Conservation (phyloP, 2,113 vertebrate genomes). For the Micromys minutus region DNA sequence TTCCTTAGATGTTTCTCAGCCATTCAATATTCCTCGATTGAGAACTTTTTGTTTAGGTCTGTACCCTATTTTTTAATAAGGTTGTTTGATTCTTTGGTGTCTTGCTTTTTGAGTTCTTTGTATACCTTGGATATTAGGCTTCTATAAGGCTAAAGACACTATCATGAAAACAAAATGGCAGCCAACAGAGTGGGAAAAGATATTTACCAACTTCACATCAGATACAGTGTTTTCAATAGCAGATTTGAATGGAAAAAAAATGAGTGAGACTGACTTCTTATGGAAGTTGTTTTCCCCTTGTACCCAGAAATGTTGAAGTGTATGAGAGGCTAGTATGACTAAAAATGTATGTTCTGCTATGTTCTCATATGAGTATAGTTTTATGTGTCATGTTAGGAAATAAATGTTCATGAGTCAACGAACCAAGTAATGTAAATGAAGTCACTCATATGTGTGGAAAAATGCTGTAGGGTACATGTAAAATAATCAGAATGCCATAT, state of each 20-base stretch:
- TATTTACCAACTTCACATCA: no score
- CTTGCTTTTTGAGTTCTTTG: no score
- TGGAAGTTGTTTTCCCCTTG: not conserved
- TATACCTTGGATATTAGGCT: no score
- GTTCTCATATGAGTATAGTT: not conserved
- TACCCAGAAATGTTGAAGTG: not conserved
- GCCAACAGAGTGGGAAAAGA: no score
- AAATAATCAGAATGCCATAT: not conserved
- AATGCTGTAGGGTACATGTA: not conserved
- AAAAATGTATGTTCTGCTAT: not conserved
- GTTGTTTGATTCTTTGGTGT: no score
- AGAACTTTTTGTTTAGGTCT: no score
- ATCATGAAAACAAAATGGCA: no score
- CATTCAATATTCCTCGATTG: no score
- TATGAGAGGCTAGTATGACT: not conserved
- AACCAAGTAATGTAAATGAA: not conserved
- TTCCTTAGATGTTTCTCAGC: no score
- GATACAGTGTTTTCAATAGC: not conserved
- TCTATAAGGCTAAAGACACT: no score
- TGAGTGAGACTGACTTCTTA: not conserved
- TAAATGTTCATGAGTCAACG: not conserved
- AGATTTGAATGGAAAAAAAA: not conserved
- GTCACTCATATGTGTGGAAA: not conserved
- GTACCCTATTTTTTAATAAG: no score
- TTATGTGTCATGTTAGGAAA: not conserved